Evolutionary conservation across 1,140 invertebrate species (phyloP).

Genomic region (Drosophila athabasca): DNA sequence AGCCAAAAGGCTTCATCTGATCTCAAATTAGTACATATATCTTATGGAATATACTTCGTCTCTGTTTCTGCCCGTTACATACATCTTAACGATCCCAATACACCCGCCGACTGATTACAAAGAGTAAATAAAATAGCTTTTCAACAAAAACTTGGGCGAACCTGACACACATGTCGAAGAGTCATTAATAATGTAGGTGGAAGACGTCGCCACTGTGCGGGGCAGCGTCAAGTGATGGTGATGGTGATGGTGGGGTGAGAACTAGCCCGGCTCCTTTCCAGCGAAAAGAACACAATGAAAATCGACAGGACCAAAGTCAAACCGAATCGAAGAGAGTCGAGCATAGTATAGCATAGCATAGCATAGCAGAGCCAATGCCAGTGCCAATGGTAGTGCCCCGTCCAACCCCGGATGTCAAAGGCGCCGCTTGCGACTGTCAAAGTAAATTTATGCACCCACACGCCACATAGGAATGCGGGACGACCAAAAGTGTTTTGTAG

Average conservation of each 20-base stretch:
- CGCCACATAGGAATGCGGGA: conserved; percentile 44
- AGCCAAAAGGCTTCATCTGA: too few species aligned
- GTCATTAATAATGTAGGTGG: conserved; percentile 79
- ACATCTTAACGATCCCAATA: too few species aligned
- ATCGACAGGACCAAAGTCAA: conserved; percentile 55
- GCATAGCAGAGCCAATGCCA: too few species aligned
- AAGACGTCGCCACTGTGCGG: conserved; percentile 28
- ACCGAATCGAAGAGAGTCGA: too few species aligned
- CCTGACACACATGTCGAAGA: conserved; percentile 79
- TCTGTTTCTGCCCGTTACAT: too few species aligned
- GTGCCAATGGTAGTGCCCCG: background rate
- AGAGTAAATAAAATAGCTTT: conserved; percentile 82
- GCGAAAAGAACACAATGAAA: conserved; percentile 48
- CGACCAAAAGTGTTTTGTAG: conserved; percentile 74
- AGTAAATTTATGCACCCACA: conserved; percentile 79
- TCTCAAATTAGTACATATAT: too few species aligned
- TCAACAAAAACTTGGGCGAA: conserved; percentile 75
- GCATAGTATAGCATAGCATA: background rate
- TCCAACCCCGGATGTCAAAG: conserved; percentile 61
- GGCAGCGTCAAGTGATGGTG: background rate
- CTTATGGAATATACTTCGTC: too few species aligned
- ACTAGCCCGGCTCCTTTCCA: conserved; percentile 17
- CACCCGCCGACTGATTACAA: background rate
- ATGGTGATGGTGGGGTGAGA: conserved; percentile 23
- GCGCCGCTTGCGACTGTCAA: conserved; percentile 73